phyloP scores from a whole-genome alignment of 2,888 invertebrate genomes.

The Dynastes maya region DNA sequence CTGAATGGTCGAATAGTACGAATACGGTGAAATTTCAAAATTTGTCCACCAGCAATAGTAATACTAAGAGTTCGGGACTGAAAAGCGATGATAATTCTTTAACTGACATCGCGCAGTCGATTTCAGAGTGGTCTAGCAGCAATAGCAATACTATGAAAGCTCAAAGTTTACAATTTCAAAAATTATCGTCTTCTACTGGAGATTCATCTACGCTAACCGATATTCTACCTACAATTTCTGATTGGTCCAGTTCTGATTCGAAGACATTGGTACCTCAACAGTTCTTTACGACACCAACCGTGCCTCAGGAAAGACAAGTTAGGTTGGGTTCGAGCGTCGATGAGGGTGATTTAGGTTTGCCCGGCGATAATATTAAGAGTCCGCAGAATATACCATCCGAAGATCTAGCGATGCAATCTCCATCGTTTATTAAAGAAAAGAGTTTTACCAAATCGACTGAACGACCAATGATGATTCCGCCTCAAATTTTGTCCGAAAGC shows the following conservation, averaged over 20 bases:
- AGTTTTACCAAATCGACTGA: conserved; percentile 72
- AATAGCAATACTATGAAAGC: conserved; percentile 83
- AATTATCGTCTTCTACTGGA: conserved; percentile 67
- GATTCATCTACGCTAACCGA: conserved; percentile 73
- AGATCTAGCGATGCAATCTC: conserved; percentile 63
- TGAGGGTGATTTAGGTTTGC: conserved; percentile 63
- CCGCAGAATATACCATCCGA: conserved; percentile 68
- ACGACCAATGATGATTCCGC: conserved; percentile 72
- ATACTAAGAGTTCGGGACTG: conserved; percentile 76
- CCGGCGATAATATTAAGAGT: conserved; percentile 62
- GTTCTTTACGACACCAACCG: conserved; percentile 58
- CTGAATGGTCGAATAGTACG: conserved; percentile 91
- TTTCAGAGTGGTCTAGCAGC: conserved; percentile 89
- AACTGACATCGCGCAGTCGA: conserved; percentile 83
- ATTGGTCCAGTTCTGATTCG: conserved; percentile 84
- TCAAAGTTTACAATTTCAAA: conserved; percentile 71
- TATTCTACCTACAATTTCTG: conserved; percentile 84
- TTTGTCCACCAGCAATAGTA: conserved; percentile 77
- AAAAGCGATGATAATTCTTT: conserved; percentile 87
- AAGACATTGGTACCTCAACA: conserved; percentile 80
- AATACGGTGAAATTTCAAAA: conserved; percentile 88
- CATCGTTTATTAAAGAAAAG: conserved; percentile 58
- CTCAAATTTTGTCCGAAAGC: conserved; percentile 71
- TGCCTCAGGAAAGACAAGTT: conserved; percentile 45
- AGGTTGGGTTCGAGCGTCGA: conserved; percentile 67